Conservation (phyloP, 2,797 vertebrate genomes). For the Karalla daura region DNA sequence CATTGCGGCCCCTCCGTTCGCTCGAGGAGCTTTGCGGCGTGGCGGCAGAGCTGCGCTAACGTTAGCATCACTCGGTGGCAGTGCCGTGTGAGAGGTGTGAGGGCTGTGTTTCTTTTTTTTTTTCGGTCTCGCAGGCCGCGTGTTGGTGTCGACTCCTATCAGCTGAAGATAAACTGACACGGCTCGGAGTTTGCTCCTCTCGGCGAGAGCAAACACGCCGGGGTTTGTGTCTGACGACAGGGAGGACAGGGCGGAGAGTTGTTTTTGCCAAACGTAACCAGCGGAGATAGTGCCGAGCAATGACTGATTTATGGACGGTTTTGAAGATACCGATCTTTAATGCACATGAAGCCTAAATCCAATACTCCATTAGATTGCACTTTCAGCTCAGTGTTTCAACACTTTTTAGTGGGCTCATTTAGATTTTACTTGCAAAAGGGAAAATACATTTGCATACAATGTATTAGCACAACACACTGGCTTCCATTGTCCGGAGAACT, state of each 20-base stretch:
- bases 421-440: slow-evolving; percentile 14
- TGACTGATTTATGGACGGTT: not conserved
- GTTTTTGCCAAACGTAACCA: slow-evolving; percentile 36
- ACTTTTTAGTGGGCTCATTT: not conserved
- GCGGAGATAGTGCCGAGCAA: slow-evolving; percentile 26
- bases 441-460: not conserved
- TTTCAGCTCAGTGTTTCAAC: not conserved
- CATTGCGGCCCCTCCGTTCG: slow-evolving; percentile 60
- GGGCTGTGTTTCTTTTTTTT: slow-evolving; percentile 52
- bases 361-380: too few relatives aligned
- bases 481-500: not conserved
- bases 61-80: slow-evolving; percentile 68
- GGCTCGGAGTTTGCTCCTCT: slow-evolving; percentile 52
- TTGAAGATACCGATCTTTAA: not conserved
- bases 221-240: slow-evolving; percentile 29
- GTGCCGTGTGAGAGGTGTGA: slow-evolving; percentile 18
- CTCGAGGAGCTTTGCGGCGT: slow-evolving; percentile 56
- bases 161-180: slow-evolving; percentile 57
- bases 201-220: slow-evolving; percentile 42
- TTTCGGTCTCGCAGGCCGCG: slow-evolving; percentile 8
- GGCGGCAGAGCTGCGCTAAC: slow-evolving; percentile 64
- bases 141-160: slow-evolving; percentile 39
- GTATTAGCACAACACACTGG: not conserved
- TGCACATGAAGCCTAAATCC: not conserved
- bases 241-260: slow-evolving; percentile 19